Conservation (phyloP, 2,888 invertebrate species). For the Folsomia candida region DNA sequence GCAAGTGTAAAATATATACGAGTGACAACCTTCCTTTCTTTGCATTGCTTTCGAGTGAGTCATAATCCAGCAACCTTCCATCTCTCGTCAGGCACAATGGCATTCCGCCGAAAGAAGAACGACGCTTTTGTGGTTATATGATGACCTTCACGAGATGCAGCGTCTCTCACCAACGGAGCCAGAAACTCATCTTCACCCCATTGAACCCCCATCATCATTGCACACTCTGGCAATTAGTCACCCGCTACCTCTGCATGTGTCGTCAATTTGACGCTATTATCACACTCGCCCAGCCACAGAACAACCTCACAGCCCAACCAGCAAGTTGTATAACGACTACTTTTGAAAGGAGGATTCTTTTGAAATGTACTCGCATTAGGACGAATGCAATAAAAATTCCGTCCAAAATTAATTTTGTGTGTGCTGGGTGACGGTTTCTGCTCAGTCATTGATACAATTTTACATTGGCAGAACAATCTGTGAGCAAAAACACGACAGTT, state of each 20-base stretch:
- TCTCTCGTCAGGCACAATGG: background rate
- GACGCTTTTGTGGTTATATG: too few species aligned
- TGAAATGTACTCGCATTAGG: background rate
- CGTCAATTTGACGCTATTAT: conserved; percentile 16
- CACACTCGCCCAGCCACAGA: background rate
- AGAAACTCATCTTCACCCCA: background rate
- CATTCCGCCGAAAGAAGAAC: background rate
- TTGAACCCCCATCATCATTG: background rate
- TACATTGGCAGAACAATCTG: background rate
- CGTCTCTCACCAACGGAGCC: background rate
- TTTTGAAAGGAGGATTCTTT: too few species aligned
- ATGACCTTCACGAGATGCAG: background rate
- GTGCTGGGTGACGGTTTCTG: background rate
- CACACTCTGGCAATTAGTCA: conserved; percentile 13
- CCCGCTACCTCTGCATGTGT: background rate
- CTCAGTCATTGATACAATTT: background rate
- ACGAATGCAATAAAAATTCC: background rate
- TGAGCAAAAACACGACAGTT: background rate
- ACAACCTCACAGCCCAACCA: background rate
- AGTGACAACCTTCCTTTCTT: background rate
- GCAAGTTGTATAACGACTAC: background rate
- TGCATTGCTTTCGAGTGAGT: too few species aligned
- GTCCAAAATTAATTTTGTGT: background rate
- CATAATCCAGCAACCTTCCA: background rate
- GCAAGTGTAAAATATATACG: background rate